Evolutionary conservation across 2,797 vertebrate species (phyloP).

Genomic region (Cichlasoma orientale): DNA sequence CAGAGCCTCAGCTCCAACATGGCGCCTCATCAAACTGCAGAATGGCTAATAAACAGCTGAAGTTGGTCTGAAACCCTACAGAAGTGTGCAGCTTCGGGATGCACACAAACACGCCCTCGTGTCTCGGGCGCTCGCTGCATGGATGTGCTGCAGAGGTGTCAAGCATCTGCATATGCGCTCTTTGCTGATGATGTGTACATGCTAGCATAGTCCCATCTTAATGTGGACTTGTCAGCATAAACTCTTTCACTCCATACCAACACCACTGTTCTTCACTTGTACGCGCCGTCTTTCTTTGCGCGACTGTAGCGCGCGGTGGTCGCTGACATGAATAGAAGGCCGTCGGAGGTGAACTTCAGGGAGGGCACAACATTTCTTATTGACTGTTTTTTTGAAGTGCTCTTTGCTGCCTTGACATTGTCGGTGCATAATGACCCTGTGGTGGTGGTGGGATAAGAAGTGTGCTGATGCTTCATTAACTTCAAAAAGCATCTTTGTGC

Average conservation of each 20-base stretch:
- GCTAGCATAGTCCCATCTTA: conserved; percentile 9
- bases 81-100: conserved; percentile 6
- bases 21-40: conserved; percentile 14
- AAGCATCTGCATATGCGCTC: background rate
- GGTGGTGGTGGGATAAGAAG: conserved; percentile 54
- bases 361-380: conserved; percentile 1
- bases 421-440: conserved; percentile 50
- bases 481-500: conserved; percentile 68
- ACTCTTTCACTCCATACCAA: background rate
- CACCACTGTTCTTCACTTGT: background rate
- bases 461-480: conserved; percentile 72
- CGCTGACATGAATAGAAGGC: conserved; percentile 1
- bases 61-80: conserved; percentile 10
- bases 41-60: background rate
- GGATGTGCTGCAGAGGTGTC: conserved; percentile 14
- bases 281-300: background rate
- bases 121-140: conserved; percentile 23
- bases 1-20: conserved; percentile 36
- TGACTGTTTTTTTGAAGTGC: conserved; percentile 6
- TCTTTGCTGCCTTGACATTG: conserved; percentile 45
- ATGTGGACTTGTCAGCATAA: conserved; percentile 37
- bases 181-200: conserved; percentile 56
- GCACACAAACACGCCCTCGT: conserved; percentile 4
- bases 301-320: background rate
- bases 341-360: conserved; percentile 33